These are phyloP conservation scores for Omphaloscelis lunosa DNA, from an alignment of 2,888 invertebrate genomes.

Conservation along the genomic window DNA sequence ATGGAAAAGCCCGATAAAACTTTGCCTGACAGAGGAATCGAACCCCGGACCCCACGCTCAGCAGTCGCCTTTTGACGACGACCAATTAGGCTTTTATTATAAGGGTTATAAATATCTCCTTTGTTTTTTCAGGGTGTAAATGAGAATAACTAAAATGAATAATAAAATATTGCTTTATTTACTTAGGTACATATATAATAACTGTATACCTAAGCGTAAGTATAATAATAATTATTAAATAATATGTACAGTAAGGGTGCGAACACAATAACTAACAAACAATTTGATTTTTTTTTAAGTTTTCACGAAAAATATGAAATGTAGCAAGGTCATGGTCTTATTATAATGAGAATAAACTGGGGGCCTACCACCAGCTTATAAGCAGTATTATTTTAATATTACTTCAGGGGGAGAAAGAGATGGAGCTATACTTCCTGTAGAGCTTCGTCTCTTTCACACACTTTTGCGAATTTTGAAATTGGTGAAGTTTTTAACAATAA, in stretches of 20 bases:
- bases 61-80: neutral
- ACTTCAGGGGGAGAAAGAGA: no score
- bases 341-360: no score
- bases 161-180: constrained; percentile 60
- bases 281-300: neutral
- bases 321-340: no score
- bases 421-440: no score
- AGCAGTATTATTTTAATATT: no score
- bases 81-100: neutral
- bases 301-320: neutral
- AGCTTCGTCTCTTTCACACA: no score
- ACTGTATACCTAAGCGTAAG: constrained; percentile 26
- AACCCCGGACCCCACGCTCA: neutral
- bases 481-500: neutral
- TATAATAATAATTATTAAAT: constrained; percentile 2
- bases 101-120: no score
- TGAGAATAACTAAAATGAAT: neutral
- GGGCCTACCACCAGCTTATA: no score
- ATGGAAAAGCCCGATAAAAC: neutral
- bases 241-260: constrained; percentile 33
- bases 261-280: constrained; percentile 22
- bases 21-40: neutral
- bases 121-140: neutral
- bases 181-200: constrained; percentile 16
- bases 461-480: neutral